Evolutionary conservation across 2,797 vertebrate species (phyloP), one percentile per base, ranked within the genome.

Genomic region (Alcedo atthis): DNA sequence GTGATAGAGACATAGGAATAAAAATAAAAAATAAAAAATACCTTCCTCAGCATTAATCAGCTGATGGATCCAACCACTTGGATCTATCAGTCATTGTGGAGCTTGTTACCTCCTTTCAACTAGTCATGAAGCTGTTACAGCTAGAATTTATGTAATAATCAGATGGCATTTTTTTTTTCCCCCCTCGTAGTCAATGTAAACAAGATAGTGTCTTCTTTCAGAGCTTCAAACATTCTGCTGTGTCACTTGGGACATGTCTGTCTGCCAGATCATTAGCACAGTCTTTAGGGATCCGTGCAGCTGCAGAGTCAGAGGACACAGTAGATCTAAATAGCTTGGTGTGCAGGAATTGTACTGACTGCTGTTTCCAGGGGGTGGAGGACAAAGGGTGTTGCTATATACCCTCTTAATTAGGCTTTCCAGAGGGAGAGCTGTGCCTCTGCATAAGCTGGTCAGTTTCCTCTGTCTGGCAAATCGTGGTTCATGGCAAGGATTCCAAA

Each of bases 71-170:
- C 59, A 59, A 6, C 67, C 80, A 76, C 18, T 89, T 88, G 91
- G 68, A 87, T 90, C 69, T 63, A 75, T 95, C 84, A 88, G 58
- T 96, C 86, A 90, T 68, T 80, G 75, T 74, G 84, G 84, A 95
- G 86, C 76, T 69, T 82, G 61, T 63, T 92, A 21, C 84, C 81
- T 87, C 71, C 58, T 90, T 84, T 96, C 86, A 89, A 58, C 90
- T 87, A 90, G 84, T 94, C 93, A 51, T 71, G 92, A 85, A 94
- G 80, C 89, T 94, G 76, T 75, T 95, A 81, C 79, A 83, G 82
- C 66, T 87, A 81, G 73, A 92, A 94, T 93, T 92, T 91, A 86
- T 94, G 73, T 80, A 94, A 92, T 94, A 90, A 90, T 93, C 81
- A 85, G 90, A 74, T 73, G 74, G 66, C 81, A 15, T n/a, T 8